These are phyloP conservation scores for Xestobium rufovillosum DNA, from an alignment of 2,888 invertebrate species.

Conservation along the genomic window DNA sequence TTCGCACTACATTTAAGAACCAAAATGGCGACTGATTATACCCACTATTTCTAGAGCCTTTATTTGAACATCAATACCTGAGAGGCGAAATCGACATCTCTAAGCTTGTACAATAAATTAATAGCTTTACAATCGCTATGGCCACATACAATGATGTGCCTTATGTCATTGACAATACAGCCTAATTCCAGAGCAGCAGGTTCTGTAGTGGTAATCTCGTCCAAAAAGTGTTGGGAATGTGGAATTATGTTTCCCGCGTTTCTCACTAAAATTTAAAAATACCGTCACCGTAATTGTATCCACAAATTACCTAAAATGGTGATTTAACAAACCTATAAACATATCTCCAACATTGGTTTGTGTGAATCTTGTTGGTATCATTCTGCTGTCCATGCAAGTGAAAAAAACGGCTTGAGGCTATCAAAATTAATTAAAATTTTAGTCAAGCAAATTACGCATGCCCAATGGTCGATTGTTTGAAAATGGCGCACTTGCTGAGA, in stretches of 20 bases:
- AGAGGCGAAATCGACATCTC: slow-evolving; percentile 69
- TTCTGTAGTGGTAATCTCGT: slow-evolving; percentile 86
- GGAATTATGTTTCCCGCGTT: slow-evolving; percentile 96
- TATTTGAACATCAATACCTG: too few relatives aligned
- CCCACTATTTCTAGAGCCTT: too few relatives aligned
- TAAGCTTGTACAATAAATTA: slow-evolving; percentile 79
- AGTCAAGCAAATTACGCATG: too few relatives aligned
- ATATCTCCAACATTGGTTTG: slow-evolving; percentile 95
- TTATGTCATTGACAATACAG: slow-evolving; percentile 83
- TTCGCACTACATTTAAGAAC: too few relatives aligned
- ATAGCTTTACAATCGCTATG: slow-evolving; percentile 99
- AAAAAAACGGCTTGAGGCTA: slow-evolving; percentile 96
- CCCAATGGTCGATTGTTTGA: too few relatives aligned
- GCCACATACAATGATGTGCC: slow-evolving; percentile 92
- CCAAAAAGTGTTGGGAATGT: slow-evolving; percentile 78
- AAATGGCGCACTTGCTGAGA: too few relatives aligned
- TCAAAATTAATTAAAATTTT: slow-evolving; percentile 41
- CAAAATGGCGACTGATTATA: too few relatives aligned
- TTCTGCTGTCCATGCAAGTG: slow-evolving; percentile 96
- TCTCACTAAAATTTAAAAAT: slow-evolving; percentile 58
- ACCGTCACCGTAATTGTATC: slow-evolving; percentile 4
- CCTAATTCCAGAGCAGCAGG: slow-evolving; percentile 93
- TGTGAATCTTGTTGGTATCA: slow-evolving; percentile 93
- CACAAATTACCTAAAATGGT: slow-evolving; percentile 4
- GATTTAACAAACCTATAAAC: slow-evolving; percentile 72